A percentile compares a stretch with the other conserved stretches of the same genome.
Evolutionary conservation across 2,888 invertebrate species (phyloP).

Genomic region (Epirrhoe tristata): DNA sequence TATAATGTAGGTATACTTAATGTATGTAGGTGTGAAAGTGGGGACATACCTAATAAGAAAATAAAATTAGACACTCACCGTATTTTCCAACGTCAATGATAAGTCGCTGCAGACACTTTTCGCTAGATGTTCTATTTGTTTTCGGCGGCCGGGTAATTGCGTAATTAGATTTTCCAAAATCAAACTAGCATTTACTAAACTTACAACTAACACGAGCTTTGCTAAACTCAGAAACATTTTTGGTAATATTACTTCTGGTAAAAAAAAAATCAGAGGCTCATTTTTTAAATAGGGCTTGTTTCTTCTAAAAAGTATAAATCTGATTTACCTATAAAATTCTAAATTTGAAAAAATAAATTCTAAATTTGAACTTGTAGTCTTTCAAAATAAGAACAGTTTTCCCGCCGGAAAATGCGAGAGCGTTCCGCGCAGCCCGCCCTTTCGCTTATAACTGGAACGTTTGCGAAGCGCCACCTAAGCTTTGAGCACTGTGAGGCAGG

Average conservation of each 20-base stretch:
- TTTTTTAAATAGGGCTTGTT: not conserved
- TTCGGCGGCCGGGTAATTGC: constrained; percentile 28
- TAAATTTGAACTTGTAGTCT: not conserved
- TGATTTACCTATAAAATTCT: too few relatives aligned
- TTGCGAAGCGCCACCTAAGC: constrained; percentile 44
- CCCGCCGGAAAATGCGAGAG: constrained; percentile 38
- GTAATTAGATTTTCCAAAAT: constrained; percentile 10
- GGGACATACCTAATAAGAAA: too few relatives aligned
- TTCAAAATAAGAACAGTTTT: constrained; percentile 32
- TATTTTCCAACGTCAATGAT: constrained; percentile 8
- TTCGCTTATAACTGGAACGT: constrained; percentile 62
- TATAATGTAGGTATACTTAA: too few relatives aligned
- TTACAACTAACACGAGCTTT: constrained; percentile 12
- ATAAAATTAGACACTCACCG: constrained; percentile 25
- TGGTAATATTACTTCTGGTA: not conserved
- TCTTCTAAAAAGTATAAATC: not conserved
- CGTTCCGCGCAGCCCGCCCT: constrained; percentile 58
- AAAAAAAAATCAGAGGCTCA: not conserved
- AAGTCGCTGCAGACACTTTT: constrained; percentile 46
- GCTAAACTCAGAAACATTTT: constrained; percentile 6
- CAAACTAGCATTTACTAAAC: constrained; percentile 17
- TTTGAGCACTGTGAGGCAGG: constrained; percentile 30
- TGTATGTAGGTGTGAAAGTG: too few relatives aligned
- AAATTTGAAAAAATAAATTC: not conserved
- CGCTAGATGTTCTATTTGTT: constrained; percentile 42